Evolutionary conservation across 2,888 invertebrate species (phyloP), one percentile per base, ranked within the genome.

Genomic region (Microctonus brassicae): DNA sequence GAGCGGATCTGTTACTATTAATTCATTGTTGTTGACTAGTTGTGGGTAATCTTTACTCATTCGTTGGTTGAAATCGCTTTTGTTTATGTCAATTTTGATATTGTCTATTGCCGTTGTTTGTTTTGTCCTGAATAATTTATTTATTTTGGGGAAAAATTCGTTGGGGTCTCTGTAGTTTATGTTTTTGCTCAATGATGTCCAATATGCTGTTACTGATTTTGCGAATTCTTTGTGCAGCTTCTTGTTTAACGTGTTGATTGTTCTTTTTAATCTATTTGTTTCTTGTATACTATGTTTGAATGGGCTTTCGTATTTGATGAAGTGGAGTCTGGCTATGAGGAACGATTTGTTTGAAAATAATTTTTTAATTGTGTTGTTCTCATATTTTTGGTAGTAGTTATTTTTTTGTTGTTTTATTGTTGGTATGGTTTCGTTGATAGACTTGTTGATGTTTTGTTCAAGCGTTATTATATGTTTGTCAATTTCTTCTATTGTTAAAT

Each of bases 321-420:
- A 39, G 61, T 63, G 65, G 6, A 42, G 33, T 64, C 66, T 63
- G 9, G 26, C 57, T 2, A 75, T 39, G 3, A 75, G 39, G 3
- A 34, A 63, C 0, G 70, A 66, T 58, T 75, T 75, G 1, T 39
- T 20, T 47, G 22, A 63, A 36, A 72, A 73, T 17, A 75, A 39
- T 26, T 34, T 63, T 11, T 26, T 69, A 0, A 75, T 73, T 1
- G 42, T 66, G 3, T 66, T 62, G 47, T 69, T 70, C 0, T 65
- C 52, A 13, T 73, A 75, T 53, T 71, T 62, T 53, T 17, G 7
- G 33, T 68, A 58, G 11, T 72, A 68, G n/a, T 47, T 34, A 1
- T 13, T 1, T 26, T 42, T 13, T 22, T 24, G 24, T 13, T 24
- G 39, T 36, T 64, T 60, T 1, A 7, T 11, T n/a, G n/a, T 52